phyloP scores from a whole-genome alignment of 1,140 invertebrate genomes.

The Aricia agestis region DNA sequence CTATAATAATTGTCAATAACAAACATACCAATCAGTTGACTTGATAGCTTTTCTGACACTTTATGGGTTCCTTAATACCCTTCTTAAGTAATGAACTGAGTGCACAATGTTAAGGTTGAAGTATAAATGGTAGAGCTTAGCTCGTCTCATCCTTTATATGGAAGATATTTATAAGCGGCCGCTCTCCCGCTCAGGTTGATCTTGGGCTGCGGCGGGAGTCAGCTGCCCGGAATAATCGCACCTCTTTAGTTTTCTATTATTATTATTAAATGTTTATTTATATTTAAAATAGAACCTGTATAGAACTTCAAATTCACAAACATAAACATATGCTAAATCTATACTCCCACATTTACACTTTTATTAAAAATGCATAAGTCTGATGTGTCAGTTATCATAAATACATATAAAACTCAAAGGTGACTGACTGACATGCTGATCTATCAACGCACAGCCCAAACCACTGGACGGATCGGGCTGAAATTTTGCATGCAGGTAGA shows the following conservation, averaged over 20 bases:
- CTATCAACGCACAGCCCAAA: too few species aligned
- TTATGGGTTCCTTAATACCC: too few species aligned
- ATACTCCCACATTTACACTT: too few species aligned
- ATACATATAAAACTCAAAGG: too few species aligned
- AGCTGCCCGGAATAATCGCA: conserved; percentile 25
- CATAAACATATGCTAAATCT: too few species aligned
- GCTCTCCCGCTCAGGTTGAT: conserved; percentile 42
- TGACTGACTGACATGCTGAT: too few species aligned
- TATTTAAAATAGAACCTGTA: background rate
- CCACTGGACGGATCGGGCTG: too few species aligned
- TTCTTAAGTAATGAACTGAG: background rate
- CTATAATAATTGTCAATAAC: too few species aligned
- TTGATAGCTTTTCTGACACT: background rate
- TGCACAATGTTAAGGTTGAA: conserved; percentile 17
- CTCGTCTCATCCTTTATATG: conserved; percentile 39
- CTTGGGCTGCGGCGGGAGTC: conserved; percentile 42
- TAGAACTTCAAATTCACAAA: too few species aligned
- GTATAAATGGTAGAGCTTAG: conserved; percentile 28
- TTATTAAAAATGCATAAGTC: too few species aligned
- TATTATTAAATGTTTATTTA: background rate
- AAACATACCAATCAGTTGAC: background rate
- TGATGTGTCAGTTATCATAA: too few species aligned
- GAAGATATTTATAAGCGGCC: conserved; percentile 39
- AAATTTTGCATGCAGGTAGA: too few species aligned
- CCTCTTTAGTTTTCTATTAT: background rate